These are phyloP conservation scores for Circaetus gallicus DNA, from an alignment of 2,113 vertebrate species.

Conservation along the genomic window DNA sequence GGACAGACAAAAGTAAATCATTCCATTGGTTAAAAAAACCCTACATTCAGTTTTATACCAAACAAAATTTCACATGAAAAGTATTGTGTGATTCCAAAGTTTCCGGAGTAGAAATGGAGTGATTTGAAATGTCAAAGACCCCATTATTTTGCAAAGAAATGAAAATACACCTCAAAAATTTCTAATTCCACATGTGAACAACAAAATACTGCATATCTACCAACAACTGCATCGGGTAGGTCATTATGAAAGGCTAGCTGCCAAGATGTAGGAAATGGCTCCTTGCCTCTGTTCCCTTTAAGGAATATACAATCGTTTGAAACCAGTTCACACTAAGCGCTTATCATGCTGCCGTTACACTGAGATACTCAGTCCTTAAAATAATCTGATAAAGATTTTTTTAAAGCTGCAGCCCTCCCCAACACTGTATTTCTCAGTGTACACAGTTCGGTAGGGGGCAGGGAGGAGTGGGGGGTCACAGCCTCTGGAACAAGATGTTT, in stretches of 20 bases:
- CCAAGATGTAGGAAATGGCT: constrained; percentile 84
- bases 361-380: constrained; percentile 63
- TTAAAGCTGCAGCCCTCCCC: constrained; percentile 56
- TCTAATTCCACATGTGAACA: constrained; percentile 87
- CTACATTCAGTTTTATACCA: constrained; percentile 87
- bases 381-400: constrained; percentile 45
- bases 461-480: constrained; percentile 63
- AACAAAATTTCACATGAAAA: constrained; percentile 81
- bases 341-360: constrained; percentile 61
- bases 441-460: constrained; percentile 67
- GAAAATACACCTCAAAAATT: constrained; percentile 83
- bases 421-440: constrained; percentile 51
- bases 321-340: constrained; percentile 62
- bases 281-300: constrained; percentile 78
- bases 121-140: constrained; percentile 85
- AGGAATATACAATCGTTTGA: constrained; percentile 65
- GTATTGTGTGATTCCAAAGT: constrained; percentile 73
- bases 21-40: constrained; percentile 75
- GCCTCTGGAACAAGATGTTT: constrained; percentile 66
- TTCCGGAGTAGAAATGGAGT: constrained; percentile 80
- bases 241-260: constrained; percentile 86
- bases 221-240: constrained; percentile 80
- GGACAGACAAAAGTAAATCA: constrained; percentile 80
- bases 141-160: constrained; percentile 79
- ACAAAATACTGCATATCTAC: constrained; percentile 91